Percentiles rank a stretch among this genome's conserved stretches.
Conservation (phyloP, 2,888 invertebrate species). For the Tetragonisca angustula region DNA sequence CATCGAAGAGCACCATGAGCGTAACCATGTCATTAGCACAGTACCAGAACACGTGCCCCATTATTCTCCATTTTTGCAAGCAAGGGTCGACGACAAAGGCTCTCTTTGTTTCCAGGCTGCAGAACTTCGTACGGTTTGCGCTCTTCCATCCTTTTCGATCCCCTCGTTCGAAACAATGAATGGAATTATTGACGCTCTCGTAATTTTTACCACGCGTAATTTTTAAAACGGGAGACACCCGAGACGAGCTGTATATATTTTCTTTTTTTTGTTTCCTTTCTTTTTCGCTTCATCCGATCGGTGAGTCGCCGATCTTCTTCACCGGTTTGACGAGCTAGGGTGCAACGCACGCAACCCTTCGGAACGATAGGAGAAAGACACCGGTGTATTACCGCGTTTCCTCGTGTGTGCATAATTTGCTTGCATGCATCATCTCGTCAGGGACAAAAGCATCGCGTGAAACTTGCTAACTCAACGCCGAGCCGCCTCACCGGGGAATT, state of each 20-base stretch:
- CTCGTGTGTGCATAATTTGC: conserved; percentile 48
- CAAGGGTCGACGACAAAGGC: conserved; percentile 65
- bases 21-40: conserved; percentile 74
- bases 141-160: conserved; percentile 3
- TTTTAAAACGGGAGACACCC: conserved; percentile 14
- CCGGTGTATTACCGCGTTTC: conserved; percentile 14
- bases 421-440: conserved; percentile 5
- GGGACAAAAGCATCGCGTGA: conserved; percentile 16
- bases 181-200: conserved; percentile 57
- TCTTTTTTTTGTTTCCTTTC: no score
- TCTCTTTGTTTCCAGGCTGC: conserved; percentile 66
- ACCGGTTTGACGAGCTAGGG: conserved; percentile 45
- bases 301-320: conserved; percentile 10
- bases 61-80: conserved; percentile 66
- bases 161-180: conserved; percentile 44
- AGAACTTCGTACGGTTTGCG: conserved; percentile 29
- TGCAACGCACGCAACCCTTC: conserved; percentile 53
- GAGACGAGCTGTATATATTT: not conserved
- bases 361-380: conserved; percentile 1
- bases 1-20: conserved; percentile 61
- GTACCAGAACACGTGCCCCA: conserved; percentile 72
- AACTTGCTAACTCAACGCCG: conserved; percentile 18
- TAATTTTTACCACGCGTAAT: not conserved
- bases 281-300: no score
- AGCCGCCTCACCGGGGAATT: conserved; percentile 4